Evolutionary conservation across 1,140 invertebrate species (phyloP), one percentile per base, ranked within the genome.

Genomic region (Drosophila subpulchrella): DNA sequence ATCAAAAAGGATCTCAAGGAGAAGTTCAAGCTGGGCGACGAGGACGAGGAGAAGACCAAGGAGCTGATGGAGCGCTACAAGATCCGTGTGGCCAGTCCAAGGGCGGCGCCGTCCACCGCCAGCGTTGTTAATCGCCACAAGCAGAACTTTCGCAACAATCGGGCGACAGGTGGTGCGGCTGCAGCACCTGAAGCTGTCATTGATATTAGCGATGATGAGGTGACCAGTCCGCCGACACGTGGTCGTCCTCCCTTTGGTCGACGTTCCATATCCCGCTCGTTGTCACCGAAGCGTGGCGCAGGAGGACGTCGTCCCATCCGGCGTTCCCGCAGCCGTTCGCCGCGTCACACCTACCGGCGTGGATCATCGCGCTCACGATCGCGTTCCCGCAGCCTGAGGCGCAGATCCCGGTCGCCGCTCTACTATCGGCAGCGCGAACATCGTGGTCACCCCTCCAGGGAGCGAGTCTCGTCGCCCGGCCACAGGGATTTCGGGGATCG

Each of bases 1-100:
- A 90, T 92, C 46, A 91, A 92, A 17, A 88, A 94, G 63, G 94
- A 94, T 38, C 93, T 95, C 6, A 93, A 93, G 39, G 93, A 93
- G 7, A 93, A 94, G 39, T 86, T 95, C 8, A 93, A 94, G 66
- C 71, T 94, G 3, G 90, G 92, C 32, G 90, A 92, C 30, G 82
- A 92, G 47, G 91, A 85, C 36, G 90, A 91, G 30, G 91, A 91
- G 56, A 81, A 79, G 39, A 82, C 91, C 27, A 86, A 85, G 68
- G 66, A 85, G 44, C 46, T 92, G 0, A 90, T 91, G 68, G 82
- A 92, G 15, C 68, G 84, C 54, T 92, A 92, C 53, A 91, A 89
- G 32, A 81, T 92, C 42, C 78, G 81, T 6, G 57, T 80, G 1
- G 47, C 46, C 13, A 78, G 83, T 58, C 74, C 81, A 34, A 57